These are phyloP conservation scores for Cataglyphis livida DNA, from an alignment of 2,888 invertebrate species.

Conservation along the genomic window DNA sequence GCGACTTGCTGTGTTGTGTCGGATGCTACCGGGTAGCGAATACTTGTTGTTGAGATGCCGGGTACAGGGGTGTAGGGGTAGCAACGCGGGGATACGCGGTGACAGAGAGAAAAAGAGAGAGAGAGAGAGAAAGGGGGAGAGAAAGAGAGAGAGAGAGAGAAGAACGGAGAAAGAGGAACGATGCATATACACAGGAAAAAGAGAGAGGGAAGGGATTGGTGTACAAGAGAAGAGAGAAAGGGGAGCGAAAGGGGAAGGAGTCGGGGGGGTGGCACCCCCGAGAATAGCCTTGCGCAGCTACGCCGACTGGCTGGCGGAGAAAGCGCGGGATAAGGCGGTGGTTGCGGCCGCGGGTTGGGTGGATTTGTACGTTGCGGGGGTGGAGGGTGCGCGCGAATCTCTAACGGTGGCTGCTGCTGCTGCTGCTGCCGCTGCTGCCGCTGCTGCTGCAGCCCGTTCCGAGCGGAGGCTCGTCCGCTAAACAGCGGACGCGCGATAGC, in stretches of 20 bases:
- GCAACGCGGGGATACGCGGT: constrained; percentile 61
- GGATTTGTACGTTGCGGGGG: constrained; percentile 63
- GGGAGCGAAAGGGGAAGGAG: constrained; percentile 49
- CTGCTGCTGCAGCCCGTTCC: constrained; percentile 34
- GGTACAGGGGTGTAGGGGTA: constrained; percentile 61
- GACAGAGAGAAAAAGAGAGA: constrained; percentile 51
- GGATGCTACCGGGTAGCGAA: constrained; percentile 83
- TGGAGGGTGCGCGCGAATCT: constrained; percentile 54
- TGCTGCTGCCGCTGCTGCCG: constrained; percentile 8
- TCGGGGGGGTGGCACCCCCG: constrained; percentile 77
- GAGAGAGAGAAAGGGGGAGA: constrained; percentile 51
- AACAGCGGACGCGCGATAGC: constrained; percentile 63
- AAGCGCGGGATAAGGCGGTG: constrained; percentile 70
- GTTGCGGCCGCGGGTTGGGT: constrained; percentile 60
- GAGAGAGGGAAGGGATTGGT: constrained; percentile 52
- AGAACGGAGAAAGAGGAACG: constrained; percentile 17
- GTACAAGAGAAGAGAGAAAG: constrained; percentile 40
- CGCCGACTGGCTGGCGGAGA: constrained; percentile 72
- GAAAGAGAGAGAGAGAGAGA: constrained; percentile 65
- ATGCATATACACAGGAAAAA: constrained; percentile 52
- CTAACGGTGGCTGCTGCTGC: constrained; percentile 15
- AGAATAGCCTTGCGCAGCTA: constrained; percentile 80
- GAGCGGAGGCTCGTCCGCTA: constrained; percentile 58
- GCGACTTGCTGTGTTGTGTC: constrained; percentile 84
- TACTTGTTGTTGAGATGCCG: constrained; percentile 85